Conservation (phyloP, 2,113 vertebrate species). For the Chionomys nivalis region DNA sequence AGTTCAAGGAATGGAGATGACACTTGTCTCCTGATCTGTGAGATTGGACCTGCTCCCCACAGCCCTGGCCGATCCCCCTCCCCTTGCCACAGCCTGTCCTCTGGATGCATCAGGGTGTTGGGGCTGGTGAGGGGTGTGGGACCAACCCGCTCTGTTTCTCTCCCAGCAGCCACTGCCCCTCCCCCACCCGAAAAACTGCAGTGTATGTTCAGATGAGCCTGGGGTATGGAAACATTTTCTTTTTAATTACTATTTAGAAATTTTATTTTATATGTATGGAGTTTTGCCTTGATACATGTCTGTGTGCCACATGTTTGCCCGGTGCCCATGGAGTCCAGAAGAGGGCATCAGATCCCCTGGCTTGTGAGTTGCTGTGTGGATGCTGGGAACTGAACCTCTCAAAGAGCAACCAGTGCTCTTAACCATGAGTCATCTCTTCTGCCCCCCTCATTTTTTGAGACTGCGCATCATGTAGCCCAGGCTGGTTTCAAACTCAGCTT, state of each 20-base stretch:
- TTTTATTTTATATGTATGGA: not conserved
- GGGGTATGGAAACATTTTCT: not conserved
- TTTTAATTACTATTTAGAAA: not conserved
- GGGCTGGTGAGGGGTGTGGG: too few species aligned
- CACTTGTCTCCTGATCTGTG: not conserved
- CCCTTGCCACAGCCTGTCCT: not conserved
- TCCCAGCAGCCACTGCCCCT: not conserved
- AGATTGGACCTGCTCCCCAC: not conserved
- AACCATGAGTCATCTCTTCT: not conserved
- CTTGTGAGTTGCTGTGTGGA: not conserved
- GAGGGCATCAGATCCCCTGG: not conserved
- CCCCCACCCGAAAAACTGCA: not conserved
- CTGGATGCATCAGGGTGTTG: not conserved
- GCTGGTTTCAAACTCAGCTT: not conserved
- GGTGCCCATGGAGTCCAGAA: not conserved
- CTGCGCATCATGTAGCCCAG: not conserved
- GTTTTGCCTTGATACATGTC: not conserved
- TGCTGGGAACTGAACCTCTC: not conserved
- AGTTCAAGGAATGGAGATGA: not conserved
- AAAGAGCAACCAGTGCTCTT: not conserved
- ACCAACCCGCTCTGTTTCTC: too few species aligned
- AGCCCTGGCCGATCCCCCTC: not conserved
- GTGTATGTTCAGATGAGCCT: not conserved
- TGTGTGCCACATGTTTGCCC: not conserved
- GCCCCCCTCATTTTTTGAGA: too few species aligned